Conservation (phyloP, 2,888 invertebrate species). For the Mythimna ferrago region DNA sequence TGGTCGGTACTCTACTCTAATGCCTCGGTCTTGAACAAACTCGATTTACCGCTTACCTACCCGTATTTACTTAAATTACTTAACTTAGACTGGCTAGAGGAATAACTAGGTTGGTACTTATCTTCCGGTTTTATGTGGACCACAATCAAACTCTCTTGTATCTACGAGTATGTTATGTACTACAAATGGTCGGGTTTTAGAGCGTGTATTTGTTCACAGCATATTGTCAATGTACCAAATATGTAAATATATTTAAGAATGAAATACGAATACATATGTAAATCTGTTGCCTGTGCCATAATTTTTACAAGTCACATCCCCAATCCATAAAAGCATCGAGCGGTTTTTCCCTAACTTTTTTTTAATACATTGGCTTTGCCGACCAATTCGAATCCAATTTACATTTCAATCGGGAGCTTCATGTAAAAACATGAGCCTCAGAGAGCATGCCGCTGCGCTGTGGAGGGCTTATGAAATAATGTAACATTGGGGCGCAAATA, state of each 20-base stretch:
- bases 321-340: slow-evolving; percentile 74
- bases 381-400: slow-evolving; percentile 87
- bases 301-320: slow-evolving; percentile 74
- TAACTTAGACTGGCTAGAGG: slow-evolving; percentile 23
- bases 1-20: slow-evolving; percentile 23
- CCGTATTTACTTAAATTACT: slow-evolving; percentile 50
- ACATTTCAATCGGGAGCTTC: slow-evolving; percentile 86
- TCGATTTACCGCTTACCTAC: slow-evolving; percentile 44
- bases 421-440: slow-evolving; percentile 85
- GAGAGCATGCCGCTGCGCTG: slow-evolving; percentile 72
- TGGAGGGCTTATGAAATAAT: slow-evolving; percentile 82
- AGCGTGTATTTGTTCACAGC: slow-evolving; percentile 1
- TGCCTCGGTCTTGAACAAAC: slow-evolving; percentile 30
- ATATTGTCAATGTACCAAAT: slow-evolving; percentile 16
- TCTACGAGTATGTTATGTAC: background rate
- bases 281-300: slow-evolving; percentile 67
- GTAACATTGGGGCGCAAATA: slow-evolving; percentile 73
- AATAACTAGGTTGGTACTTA: slow-evolving; percentile 22
- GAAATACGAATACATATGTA: slow-evolving; percentile 47
- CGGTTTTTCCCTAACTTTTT: slow-evolving; percentile 76
- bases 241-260: slow-evolving; percentile 32
- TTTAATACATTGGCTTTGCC: slow-evolving; percentile 82
- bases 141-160: slow-evolving; percentile 12
- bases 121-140: slow-evolving; percentile 2
- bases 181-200: background rate